These are phyloP conservation scores for Microplitis mediator DNA, from an alignment of 1,140 invertebrate species.

Conservation along the genomic window DNA sequence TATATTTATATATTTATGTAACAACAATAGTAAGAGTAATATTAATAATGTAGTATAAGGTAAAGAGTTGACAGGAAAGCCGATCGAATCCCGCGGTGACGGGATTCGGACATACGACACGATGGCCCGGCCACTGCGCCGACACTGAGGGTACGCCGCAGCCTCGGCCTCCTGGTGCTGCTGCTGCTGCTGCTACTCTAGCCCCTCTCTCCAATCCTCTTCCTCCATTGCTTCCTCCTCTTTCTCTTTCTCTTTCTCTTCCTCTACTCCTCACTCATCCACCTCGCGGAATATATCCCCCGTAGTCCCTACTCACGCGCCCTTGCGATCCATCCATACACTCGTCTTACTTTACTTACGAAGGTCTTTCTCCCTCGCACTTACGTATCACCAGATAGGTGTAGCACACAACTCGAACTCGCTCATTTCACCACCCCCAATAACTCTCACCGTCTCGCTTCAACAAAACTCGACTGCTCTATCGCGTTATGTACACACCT, in stretches of 20 bases:
- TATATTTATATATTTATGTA: too few relatives aligned
- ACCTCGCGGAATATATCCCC: conserved; percentile 17
- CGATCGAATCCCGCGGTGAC: conserved; percentile 30
- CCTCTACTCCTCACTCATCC: conserved; percentile 27
- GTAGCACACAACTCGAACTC: conserved; percentile 19
- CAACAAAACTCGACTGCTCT: not conserved
- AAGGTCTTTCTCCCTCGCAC: not conserved
- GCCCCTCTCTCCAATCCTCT: not conserved
- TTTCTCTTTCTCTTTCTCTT: conserved; percentile 24
- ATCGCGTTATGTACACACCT: conserved; percentile 14
- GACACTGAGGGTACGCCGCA: conserved; percentile 62
- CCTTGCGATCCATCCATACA: not conserved
- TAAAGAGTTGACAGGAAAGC: not conserved
- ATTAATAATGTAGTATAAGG: not conserved
- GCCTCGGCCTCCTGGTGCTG: conserved; percentile 58
- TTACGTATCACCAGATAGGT: not conserved
- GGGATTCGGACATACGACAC: conserved; percentile 51
- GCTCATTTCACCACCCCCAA: conserved; percentile 14
- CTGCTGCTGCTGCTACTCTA: conserved; percentile 33
- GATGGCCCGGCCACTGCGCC: conserved; percentile 63
- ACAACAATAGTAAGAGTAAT: too few relatives aligned
- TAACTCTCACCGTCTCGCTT: conserved; percentile 21
- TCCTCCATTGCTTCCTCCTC: conserved; percentile 23
- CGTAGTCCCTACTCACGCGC: conserved; percentile 24
- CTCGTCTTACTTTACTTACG: conserved; percentile 14